Base-by-base conservation (phyloP, 2,797 vertebrate genomes). In the Acomys russatus region DNA sequence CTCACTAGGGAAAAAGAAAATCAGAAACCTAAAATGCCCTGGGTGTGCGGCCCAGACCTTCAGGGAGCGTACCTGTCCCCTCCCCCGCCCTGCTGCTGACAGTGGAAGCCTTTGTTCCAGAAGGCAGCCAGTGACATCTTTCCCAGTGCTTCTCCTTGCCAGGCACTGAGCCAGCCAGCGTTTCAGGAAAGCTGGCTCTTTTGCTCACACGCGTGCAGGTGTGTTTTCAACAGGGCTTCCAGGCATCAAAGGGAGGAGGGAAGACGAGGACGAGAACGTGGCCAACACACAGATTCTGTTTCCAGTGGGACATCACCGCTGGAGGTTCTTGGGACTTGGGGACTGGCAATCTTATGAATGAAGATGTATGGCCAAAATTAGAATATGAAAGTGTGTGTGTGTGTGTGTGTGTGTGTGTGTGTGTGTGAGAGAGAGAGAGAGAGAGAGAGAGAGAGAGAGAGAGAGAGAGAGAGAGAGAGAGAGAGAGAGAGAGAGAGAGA, bases 331-430 rank as follows among this genome's bases (percentile, higher is more conserved):
- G 20, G 51, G 80, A 89, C 70, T 49, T 83, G 10, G 51, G 33
- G 63, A 56, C 82, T 71, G 77, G 68, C 88, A 33, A 64, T 74
- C 68, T 90, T 90, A 96, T 86, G 93, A 97, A 95, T 95, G 85
- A 90, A 92, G 71, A 51, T 54, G 30, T 93, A 88, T 83, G 77
- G 56, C 80, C 33, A 82, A 92, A 88, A 76, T 94, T 74, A 78
- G 94, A 90, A 87, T 82, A 88, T 78, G 70, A 78, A 83, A 71
- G 56, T 0, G 35, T 1, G 71, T 11, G 71, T 38, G 71, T 22
- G 18, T 11, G 20, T 73, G n/a, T 74, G 35, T 44, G 71, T 73
- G n/a, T 38, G 71, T 73, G 70, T 73, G 33, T 71, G 20, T 38
- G 68, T 70, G 66, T 33, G 30, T 17, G 30, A 33, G 20, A n/a